Conservation (phyloP, 1,140 invertebrate genomes). For the Calliphora vicina region DNA sequence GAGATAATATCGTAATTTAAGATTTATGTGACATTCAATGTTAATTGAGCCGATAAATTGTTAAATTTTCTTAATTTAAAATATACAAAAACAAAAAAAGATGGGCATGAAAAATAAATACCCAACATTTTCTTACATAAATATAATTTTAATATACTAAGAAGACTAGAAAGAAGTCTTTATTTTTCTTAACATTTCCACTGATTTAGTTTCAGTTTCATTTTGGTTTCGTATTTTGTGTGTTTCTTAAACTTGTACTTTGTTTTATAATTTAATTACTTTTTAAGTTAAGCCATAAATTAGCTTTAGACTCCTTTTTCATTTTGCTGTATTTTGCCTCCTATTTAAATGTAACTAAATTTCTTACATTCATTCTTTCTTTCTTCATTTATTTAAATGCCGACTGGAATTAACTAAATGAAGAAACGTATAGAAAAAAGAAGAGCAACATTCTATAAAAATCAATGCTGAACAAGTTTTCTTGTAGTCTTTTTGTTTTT, state of each 20-base stretch:
- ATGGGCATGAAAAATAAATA: no score
- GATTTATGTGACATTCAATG: conserved; percentile 32
- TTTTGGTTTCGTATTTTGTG: neutral
- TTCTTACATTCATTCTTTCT: neutral
- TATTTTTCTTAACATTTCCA: neutral
- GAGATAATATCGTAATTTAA: conserved; percentile 15
- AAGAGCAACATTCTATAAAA: neutral
- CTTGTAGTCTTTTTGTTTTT: no score
- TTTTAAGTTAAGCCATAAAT: conserved; percentile 35
- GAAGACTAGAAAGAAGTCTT: neutral
- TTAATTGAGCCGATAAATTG: conserved; percentile 34
- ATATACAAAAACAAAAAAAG: neutral
- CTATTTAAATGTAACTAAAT: conserved; percentile 12
- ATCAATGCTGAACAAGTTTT: conserved; percentile 2
- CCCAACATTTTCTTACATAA: neutral
- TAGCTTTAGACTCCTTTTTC: neutral
- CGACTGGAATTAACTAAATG: conserved; percentile 12
- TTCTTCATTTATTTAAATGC: conserved; percentile 25
- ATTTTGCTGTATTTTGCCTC: neutral
- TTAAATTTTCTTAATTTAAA: neutral
- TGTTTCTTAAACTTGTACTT: neutral
- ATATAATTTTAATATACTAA: neutral
- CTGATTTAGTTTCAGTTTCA: neutral
- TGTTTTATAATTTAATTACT: conserved; percentile 31
- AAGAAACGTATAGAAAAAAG: neutral